Evolutionary conservation across 2,797 vertebrate species (phyloP).

Genomic region (Meda fulgida): DNA sequence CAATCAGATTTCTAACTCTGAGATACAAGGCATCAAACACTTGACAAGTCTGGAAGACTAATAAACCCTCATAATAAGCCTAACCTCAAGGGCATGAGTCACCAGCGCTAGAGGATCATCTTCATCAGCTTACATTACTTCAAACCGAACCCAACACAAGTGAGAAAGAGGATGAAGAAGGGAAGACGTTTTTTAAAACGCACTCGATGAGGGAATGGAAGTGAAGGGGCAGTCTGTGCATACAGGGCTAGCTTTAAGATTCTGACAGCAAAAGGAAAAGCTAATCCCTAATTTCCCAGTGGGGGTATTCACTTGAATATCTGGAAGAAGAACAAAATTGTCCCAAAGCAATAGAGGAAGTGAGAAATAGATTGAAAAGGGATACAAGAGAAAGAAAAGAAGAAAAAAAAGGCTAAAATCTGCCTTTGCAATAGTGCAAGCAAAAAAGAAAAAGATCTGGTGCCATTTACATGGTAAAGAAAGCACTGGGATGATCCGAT

Average conservation of each 20-base stretch:
- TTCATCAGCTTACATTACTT: conserved; percentile 74
- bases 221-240: conserved; percentile 49
- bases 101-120: conserved; percentile 69
- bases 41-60: not conserved
- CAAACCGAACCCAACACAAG: conserved; percentile 56
- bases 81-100: conserved; percentile 72
- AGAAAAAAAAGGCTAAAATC: not conserved
- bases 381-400: conserved; percentile 15
- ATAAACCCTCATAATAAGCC: conserved; percentile 8
- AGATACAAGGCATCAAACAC: not conserved
- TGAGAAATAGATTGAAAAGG: conserved; percentile 29
- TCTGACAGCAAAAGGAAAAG: conserved; percentile 71
- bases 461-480: not conserved
- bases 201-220: not conserved
- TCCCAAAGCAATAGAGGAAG: not conserved
- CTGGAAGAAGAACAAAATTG: conserved; percentile 45
- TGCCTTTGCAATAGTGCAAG: not conserved
- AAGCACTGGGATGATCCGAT: not conserved
- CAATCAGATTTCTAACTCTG: not conserved
- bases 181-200: not conserved
- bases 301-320: conserved; percentile 75
- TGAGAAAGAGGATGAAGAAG: not conserved
- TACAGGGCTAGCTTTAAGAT: conserved; percentile 70
- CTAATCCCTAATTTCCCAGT: conserved; percentile 81
- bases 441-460: not conserved